phyloP scores from a whole-genome alignment of 2,797 vertebrate species.

The Spondyliosoma cantharus region DNA sequence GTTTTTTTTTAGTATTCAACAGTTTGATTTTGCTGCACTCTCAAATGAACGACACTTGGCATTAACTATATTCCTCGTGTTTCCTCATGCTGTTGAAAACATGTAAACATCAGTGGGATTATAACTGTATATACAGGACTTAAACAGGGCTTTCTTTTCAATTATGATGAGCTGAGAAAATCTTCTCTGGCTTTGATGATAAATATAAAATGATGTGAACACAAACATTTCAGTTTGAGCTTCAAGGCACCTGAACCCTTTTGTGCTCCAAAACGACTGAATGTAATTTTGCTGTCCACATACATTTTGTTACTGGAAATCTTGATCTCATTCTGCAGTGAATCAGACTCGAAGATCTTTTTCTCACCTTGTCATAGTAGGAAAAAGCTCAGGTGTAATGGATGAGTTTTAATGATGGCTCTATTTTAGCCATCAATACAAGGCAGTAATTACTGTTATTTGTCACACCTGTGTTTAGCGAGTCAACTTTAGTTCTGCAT shows the following conservation, averaged over 20 bases:
- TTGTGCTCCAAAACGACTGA: background rate
- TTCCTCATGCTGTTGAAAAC: background rate
- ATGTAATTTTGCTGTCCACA: conserved; percentile 1
- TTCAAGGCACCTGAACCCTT: too few relatives aligned
- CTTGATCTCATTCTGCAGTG: background rate
- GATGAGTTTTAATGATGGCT: background rate
- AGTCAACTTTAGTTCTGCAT: background rate
- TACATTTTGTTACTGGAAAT: background rate
- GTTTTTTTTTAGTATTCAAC: background rate
- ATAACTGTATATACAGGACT: background rate
- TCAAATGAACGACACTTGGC: background rate
- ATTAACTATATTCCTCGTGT: background rate
- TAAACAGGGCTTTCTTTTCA: background rate
- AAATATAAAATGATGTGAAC: too few relatives aligned
- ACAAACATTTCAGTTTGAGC: background rate
- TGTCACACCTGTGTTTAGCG: background rate
- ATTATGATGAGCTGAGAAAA: background rate
- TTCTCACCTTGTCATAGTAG: background rate
- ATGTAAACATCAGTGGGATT: background rate
- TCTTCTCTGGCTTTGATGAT: background rate
- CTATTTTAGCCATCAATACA: background rate
- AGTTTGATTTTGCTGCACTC: background rate
- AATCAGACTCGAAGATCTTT: background rate
- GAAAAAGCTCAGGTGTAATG: background rate
- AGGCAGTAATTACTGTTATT: background rate